Evolutionary conservation across 2,888 invertebrate species (phyloP).

Genomic region (Agrilus cyanescens): DNA sequence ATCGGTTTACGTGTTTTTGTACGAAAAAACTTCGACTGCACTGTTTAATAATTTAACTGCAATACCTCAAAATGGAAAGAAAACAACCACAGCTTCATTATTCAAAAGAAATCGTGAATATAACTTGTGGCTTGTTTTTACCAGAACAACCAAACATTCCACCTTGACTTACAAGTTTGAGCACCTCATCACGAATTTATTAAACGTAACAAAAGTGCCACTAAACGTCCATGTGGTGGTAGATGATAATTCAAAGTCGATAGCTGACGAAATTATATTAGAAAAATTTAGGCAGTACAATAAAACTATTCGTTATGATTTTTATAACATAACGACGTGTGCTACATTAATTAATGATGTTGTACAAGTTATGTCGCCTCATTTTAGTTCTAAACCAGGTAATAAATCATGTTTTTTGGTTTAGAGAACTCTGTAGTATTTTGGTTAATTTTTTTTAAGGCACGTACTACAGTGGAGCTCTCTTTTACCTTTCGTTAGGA

Average conservation of each 20-base stretch:
- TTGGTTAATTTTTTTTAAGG: slow-evolving; percentile 31
- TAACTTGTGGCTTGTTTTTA: slow-evolving; percentile 47
- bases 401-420: slow-evolving; percentile 13
- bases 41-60: no score
- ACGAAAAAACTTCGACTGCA: no score
- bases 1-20: no score
- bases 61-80: not conserved
- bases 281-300: slow-evolving; percentile 20
- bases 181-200: slow-evolving; percentile 38
- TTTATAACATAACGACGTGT: slow-evolving; percentile 50
- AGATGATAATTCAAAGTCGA: slow-evolving; percentile 44
- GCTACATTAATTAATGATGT: slow-evolving; percentile 48
- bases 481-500: slow-evolving; percentile 67
- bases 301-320: slow-evolving; percentile 36
- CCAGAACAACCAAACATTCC: slow-evolving; percentile 41
- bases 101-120: slow-evolving; percentile 20
- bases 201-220: slow-evolving; percentile 38
- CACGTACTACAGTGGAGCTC: slow-evolving; percentile 64
- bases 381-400: slow-evolving; percentile 57
- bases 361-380: slow-evolving; percentile 53
- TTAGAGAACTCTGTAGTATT: not conserved
- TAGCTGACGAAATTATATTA: slow-evolving; percentile 37
- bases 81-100: not conserved
- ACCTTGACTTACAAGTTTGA: slow-evolving; percentile 41
- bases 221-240: slow-evolving; percentile 49